These are phyloP conservation scores for Rhea americana DNA, from an alignment of 2,113 vertebrate species.

Conservation along the genomic window DNA sequence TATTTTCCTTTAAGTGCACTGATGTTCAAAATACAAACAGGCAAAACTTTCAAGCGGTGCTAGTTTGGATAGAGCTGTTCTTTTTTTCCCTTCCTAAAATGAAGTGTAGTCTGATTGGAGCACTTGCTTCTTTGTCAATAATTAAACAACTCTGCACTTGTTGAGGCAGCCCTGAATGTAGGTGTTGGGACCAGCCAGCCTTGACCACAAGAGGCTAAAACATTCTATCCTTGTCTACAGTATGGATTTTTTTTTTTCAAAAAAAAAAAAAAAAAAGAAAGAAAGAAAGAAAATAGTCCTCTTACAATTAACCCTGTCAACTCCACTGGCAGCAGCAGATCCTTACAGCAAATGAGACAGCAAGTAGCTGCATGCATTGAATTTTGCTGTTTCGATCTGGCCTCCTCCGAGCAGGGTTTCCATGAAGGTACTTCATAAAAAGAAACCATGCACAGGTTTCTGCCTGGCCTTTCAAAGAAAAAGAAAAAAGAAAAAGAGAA, in stretches of 20 bases:
- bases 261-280: no score
- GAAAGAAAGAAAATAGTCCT: background rate
- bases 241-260: background rate
- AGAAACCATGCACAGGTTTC: background rate
- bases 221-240: fast-evolving
- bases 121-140: constrained; percentile 25
- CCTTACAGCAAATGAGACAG: background rate
- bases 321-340: background rate
- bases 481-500: no score
- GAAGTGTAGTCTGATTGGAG: background rate
- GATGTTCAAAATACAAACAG: constrained; percentile 18
- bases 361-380: background rate
- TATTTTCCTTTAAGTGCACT: background rate
- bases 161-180: background rate
- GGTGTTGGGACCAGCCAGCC: constrained; percentile 5
- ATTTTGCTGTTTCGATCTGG: background rate
- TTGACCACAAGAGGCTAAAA: background rate
- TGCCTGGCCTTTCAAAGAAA: background rate
- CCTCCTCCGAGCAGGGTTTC: background rate
- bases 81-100: background rate
- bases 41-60: background rate
- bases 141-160: constrained; percentile 27
- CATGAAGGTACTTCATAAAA: background rate
- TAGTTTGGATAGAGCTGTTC: background rate
- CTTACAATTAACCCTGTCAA: background rate